A percentile compares a stretch with the other conserved stretches of the same genome.
Conservation (phyloP, 1,140 invertebrate genomes). For the Ostrea denselamellosa region DNA sequence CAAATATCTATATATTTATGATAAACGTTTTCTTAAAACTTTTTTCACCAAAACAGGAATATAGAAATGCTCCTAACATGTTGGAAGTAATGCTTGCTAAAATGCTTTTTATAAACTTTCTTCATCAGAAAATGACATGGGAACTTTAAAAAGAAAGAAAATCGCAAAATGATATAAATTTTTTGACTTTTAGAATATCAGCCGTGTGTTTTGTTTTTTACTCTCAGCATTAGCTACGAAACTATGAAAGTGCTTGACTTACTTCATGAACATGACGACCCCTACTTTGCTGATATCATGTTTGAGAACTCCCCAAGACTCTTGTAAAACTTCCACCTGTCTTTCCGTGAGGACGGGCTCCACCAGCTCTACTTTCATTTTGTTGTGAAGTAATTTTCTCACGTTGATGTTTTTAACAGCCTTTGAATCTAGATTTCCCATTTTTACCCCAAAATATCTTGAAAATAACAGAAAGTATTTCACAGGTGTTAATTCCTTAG, state of each 20-base stretch:
- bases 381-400: neutral
- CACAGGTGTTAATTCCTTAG: neutral
- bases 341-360: slow-evolving; percentile 8
- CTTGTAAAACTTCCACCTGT: neutral
- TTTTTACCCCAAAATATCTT: neutral
- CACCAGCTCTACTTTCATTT: neutral
- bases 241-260: neutral
- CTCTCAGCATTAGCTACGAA: neutral
- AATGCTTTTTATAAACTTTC: too few species aligned
- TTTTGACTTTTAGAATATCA: too few species aligned
- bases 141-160: too few species aligned
- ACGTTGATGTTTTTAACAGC: neutral
- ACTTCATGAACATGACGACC: slow-evolving; percentile 40
- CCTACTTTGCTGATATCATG: slow-evolving; percentile 36
- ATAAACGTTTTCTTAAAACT: too few species aligned
- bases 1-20: too few species aligned
- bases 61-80: too few species aligned
- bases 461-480: neutral
- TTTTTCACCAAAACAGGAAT: too few species aligned
- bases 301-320: slow-evolving; percentile 29
- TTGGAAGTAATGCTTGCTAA: too few species aligned
- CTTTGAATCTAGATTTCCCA: slow-evolving; percentile 8
- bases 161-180: too few species aligned
- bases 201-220: too few species aligned
- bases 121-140: too few species aligned